These are phyloP conservation scores for Vulpes vulpes DNA, from an alignment of 2,113 vertebrate species.

Conservation along the genomic window DNA sequence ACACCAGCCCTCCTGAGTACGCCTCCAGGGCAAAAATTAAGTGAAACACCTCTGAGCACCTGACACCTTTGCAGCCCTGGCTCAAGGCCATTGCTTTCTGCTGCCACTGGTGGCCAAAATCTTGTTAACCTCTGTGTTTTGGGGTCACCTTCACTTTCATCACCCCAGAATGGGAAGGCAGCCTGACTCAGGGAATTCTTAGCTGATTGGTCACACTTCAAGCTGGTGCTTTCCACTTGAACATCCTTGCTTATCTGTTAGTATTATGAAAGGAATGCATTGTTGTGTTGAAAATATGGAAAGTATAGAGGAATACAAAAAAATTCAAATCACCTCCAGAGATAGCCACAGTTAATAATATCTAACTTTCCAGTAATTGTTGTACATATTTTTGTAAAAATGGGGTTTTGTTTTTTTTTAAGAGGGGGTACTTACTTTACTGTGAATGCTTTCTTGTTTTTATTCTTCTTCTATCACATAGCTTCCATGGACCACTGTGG, in stretches of 20 bases:
- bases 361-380: neutral
- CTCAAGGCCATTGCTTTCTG: neutral
- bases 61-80: neutral
- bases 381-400: neutral
- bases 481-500: neutral
- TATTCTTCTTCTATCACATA: neutral
- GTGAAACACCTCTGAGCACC: neutral
- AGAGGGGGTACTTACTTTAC: neutral
- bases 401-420: neutral
- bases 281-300: neutral
- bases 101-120: fast-evolving
- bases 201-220: neutral
- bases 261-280: neutral
- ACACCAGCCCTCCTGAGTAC: neutral
- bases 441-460: neutral
- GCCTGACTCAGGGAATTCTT: neutral
- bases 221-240: neutral
- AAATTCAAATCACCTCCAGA: neutral
- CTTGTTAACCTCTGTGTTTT: neutral
- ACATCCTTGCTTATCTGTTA: neutral
- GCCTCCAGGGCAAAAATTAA: neutral
- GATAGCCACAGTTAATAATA: neutral
- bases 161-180: fast-evolving
- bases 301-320: neutral
- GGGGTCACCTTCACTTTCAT: fast-evolving